Conservation (phyloP, 2,888 invertebrate genomes). For the Pammene aurita region DNA sequence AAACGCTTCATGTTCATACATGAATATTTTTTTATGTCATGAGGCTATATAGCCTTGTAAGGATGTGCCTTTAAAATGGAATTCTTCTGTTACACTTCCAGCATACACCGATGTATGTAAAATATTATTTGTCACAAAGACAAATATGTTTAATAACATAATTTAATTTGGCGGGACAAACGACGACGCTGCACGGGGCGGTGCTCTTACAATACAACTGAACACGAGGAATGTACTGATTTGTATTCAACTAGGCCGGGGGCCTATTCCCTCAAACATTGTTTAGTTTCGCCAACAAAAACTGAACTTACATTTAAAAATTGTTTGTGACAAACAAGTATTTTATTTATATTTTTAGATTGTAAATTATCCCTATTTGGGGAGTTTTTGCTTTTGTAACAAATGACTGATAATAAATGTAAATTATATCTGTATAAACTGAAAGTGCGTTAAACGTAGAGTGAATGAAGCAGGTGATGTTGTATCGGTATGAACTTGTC, state of each 20-base stretch:
- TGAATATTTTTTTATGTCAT: conserved; percentile 42
- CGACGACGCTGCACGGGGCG: background rate
- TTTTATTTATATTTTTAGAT: conserved; percentile 51
- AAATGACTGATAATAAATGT: conserved; percentile 73
- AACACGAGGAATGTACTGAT: conserved; percentile 12
- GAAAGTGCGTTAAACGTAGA: conserved; percentile 64
- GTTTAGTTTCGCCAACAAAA: conserved; percentile 17
- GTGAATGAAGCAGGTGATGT: conserved; percentile 59
- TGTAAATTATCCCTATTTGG: conserved; percentile 38
- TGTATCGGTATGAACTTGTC: conserved; percentile 51
- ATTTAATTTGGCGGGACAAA: conserved; percentile 14
- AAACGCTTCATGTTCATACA: conserved; percentile 43
- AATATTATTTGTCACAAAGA: conserved; percentile 60
- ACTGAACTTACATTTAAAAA: conserved; percentile 22
- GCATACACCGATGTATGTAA: conserved; percentile 51
- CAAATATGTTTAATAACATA: conserved; percentile 31
- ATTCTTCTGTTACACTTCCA: conserved; percentile 48
- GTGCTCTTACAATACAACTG: background rate
- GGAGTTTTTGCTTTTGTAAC: conserved; percentile 51
- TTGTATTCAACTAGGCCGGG: conserved; percentile 13
- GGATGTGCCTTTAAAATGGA: conserved; percentile 67
- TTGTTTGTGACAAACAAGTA: conserved; percentile 60
- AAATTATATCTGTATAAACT: conserved; percentile 67
- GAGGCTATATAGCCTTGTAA: conserved; percentile 60
- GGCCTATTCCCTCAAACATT: conserved; percentile 5